Evolutionary conservation across 2,888 invertebrate genomes (phyloP), one percentile per base, ranked within the genome.

Genomic region (Apodemia hepburni): DNA sequence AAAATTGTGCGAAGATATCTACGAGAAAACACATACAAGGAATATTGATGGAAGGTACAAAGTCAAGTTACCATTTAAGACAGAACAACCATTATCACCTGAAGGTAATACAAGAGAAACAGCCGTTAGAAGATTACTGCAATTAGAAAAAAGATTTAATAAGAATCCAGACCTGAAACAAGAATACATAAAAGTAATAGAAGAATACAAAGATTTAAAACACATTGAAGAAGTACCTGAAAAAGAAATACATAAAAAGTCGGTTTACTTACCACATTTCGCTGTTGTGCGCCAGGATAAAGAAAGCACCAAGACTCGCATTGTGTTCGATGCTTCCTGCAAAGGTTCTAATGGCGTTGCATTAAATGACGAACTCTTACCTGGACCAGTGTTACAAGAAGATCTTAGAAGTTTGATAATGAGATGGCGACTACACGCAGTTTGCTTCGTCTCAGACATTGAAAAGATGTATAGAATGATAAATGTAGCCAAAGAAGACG

Each of bases 391-490:
- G 45, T 42, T 75, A 7, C 73, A 74, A 65, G 64, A 70, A 45
- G 71, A 73, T 63, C 27, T 73, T 49, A 66, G 69, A 47, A 62
- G 63, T 17, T 61, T 75, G 1, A 45, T 74, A 22, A 67, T 71
- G 61, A 57, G 68, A 63, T 75, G 74, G 69, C 49, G 73, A 49
- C 67, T 58, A 45, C 65, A 73, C 38, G 63, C 51, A 22, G 47
- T 74, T 8, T 70, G 66, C 22, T 65, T 74, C 11, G 69, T 71
- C 0, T 65, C 70, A 15, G 74, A 72, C 51, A 68, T 74, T 7
- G 60, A 66, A 38, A 71, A 74, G 60, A 77, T 77, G 75, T 77
- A 74, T 58, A 51, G 75, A 8, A 66, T 70, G 64, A 66, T 76
- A 22, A 47, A 63, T 3, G 66, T 75, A 1, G 7, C 49, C 1